A percentile compares a stretch with the other conserved stretches of the same genome.
phyloP scores from a whole-genome alignment of 2,888 invertebrate species.

The Nymphalis polychloros region DNA sequence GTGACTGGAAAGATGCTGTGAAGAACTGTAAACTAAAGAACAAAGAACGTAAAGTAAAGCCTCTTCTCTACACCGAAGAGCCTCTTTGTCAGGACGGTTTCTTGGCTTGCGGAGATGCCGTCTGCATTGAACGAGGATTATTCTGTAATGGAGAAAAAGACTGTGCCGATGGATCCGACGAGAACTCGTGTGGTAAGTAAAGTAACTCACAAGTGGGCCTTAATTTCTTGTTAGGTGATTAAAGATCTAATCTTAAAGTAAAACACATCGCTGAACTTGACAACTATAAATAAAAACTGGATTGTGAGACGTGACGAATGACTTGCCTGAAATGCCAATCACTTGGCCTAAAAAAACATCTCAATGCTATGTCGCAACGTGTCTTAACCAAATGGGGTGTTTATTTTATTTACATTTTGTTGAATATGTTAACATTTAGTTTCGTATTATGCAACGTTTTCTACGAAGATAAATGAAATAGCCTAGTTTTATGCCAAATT shows the following conservation, averaged over 20 bases:
- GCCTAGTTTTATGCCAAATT: neutral
- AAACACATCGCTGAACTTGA: slow-evolving; percentile 56
- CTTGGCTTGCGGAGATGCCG: slow-evolving; percentile 93
- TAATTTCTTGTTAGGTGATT: neutral
- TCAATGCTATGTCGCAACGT: slow-evolving; percentile 60
- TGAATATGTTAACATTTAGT: slow-evolving; percentile 41
- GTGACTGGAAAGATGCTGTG: slow-evolving; percentile 96
- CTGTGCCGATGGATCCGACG: slow-evolving; percentile 93
- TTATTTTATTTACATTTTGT: slow-evolving; percentile 49
- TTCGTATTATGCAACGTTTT: slow-evolving; percentile 25
- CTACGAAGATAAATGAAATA: slow-evolving; percentile 13
- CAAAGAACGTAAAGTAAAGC: slow-evolving; percentile 93
- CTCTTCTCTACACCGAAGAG: slow-evolving; percentile 93
- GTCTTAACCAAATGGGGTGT: slow-evolving; percentile 51
- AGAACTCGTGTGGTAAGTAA: slow-evolving; percentile 93
- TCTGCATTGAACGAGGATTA: slow-evolving; percentile 92
- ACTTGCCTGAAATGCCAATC: slow-evolving; percentile 69
- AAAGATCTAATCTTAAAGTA: slow-evolving; percentile 40
- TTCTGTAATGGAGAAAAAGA: slow-evolving; percentile 97
- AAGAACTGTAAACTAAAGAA: slow-evolving; percentile 95
- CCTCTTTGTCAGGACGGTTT: slow-evolving; percentile 93
- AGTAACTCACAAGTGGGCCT: neutral
- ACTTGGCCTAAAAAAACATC: slow-evolving; percentile 72
- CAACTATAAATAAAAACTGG: slow-evolving; percentile 48
- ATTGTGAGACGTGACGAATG: slow-evolving; percentile 61